phyloP scores from a whole-genome alignment of 2,113 vertebrate genomes.

The Theropithecus gelada region DNA sequence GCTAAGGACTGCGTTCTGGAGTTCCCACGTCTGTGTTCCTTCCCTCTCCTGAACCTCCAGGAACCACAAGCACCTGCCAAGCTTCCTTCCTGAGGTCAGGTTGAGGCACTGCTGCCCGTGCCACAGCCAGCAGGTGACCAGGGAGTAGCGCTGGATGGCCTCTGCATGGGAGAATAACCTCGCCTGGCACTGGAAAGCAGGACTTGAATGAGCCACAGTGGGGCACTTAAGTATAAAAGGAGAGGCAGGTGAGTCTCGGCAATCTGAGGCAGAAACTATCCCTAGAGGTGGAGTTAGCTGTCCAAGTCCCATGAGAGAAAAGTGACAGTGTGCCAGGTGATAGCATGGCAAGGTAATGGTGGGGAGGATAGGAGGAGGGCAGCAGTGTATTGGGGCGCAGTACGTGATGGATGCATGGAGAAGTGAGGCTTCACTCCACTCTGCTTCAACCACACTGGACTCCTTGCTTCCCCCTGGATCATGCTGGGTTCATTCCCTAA shows the following conservation, averaged over 20 bases:
- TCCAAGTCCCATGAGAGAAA: no score
- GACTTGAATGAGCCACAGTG: background rate
- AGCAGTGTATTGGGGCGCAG: background rate
- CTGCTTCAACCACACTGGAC: background rate
- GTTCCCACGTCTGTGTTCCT: background rate
- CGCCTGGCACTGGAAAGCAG: no score
- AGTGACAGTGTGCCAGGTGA: background rate
- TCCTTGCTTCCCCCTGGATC: background rate
- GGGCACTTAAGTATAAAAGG: no score
- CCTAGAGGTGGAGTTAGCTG: background rate
- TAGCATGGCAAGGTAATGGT: background rate
- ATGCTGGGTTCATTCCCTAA: background rate
- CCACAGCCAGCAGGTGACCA: background rate
- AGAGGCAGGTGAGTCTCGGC: background rate
- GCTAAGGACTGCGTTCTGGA: background rate
- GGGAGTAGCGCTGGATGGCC: background rate
- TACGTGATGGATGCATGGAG: fast-evolving
- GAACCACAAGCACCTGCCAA: background rate
- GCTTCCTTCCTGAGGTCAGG: background rate
- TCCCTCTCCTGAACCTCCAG: background rate
- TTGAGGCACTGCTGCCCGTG: background rate
- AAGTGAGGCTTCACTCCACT: background rate
- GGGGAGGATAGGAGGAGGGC: background rate
- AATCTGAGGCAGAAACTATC: background rate
- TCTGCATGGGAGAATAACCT: background rate